Conservation (phyloP, 2,888 invertebrate genomes). For the Acleris cristana region DNA sequence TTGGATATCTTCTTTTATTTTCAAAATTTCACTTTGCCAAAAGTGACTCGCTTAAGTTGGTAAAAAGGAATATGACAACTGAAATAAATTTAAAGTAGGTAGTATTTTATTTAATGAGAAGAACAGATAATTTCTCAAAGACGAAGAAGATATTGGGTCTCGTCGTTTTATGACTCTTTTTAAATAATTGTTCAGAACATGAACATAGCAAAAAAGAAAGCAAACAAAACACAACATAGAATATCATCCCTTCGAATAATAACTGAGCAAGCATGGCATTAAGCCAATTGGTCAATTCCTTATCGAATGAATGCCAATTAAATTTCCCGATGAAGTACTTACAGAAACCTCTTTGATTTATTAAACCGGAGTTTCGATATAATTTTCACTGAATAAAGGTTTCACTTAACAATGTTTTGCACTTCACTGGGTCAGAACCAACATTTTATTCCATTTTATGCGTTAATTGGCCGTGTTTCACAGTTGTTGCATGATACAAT, state of each 20-base stretch:
- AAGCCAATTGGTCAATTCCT: constrained; percentile 59
- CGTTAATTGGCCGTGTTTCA: neutral
- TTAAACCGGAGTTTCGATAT: neutral
- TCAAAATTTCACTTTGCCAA: no score
- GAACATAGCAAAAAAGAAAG: neutral
- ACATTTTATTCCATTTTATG: neutral
- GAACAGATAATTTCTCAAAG: no score
- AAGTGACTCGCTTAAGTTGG: no score
- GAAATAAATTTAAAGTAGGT: no score
- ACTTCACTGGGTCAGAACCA: constrained; percentile 1
- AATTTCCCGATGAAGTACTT: neutral
- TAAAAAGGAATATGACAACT: no score
- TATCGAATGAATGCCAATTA: constrained; percentile 33
- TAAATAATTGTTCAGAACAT: no score
- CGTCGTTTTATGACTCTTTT: no score
- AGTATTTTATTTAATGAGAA: no score
- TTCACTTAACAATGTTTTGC: constrained; percentile 10
- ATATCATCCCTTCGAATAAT: constrained; percentile 18
- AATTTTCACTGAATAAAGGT: constrained; percentile 6
- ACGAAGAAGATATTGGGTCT: no score
- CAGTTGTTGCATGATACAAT: neutral
- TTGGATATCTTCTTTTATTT: no score
- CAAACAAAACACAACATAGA: neutral
- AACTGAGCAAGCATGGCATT: constrained; percentile 58
- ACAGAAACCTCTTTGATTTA: constrained; percentile 8